A percentile compares a stretch with the other conserved stretches of the same genome.
phyloP scores from a whole-genome alignment of 1,140 invertebrate genomes.

The Drosophila setifemur region DNA sequence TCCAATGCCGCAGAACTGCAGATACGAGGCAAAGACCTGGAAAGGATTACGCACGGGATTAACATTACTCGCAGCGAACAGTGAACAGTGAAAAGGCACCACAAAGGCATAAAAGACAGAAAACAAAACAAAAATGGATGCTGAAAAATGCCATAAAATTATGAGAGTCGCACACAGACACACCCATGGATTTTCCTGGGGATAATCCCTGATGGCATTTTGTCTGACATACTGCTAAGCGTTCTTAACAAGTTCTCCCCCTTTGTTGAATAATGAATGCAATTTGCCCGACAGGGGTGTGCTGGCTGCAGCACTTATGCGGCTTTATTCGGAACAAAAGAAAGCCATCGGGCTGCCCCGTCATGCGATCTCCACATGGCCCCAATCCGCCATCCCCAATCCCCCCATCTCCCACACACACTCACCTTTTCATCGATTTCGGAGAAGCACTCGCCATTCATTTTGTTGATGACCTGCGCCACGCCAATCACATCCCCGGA shows the following conservation, averaged over 20 bases:
- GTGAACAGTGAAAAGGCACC: background rate
- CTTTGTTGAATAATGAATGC: constrained; percentile 71
- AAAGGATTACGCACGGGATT: constrained; percentile 1
- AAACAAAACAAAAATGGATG: background rate
- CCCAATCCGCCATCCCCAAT: background rate
- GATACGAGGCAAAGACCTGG: constrained; percentile 92
- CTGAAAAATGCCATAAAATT: constrained; percentile 34
- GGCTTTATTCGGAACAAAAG: constrained; percentile 44
- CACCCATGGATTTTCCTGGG: constrained; percentile 7
- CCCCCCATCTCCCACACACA: constrained; percentile 6
- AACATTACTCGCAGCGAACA: constrained; percentile 20
- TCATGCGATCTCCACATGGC: background rate
- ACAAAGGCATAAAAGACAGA: too few relatives aligned
- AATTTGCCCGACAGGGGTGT: constrained; percentile 39
- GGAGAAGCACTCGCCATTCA: constrained; percentile 90
- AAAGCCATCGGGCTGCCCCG: constrained; percentile 15
- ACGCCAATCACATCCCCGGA: constrained; percentile 97
- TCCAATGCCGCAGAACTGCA: constrained; percentile 98
- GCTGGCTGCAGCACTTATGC: constrained; percentile 15
- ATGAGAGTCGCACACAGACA: constrained; percentile 4
- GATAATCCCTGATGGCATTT: constrained; percentile 47
- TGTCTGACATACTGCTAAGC: constrained; percentile 54
- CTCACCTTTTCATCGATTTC: constrained; percentile 91
- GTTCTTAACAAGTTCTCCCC: constrained; percentile 36
- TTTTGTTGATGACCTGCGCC: constrained; percentile 98